A percentile compares a stretch with the other conserved stretches of the same genome.
phyloP scores from a whole-genome alignment of 2,113 vertebrate genomes.

The Myiozetetes cayanensis region DNA sequence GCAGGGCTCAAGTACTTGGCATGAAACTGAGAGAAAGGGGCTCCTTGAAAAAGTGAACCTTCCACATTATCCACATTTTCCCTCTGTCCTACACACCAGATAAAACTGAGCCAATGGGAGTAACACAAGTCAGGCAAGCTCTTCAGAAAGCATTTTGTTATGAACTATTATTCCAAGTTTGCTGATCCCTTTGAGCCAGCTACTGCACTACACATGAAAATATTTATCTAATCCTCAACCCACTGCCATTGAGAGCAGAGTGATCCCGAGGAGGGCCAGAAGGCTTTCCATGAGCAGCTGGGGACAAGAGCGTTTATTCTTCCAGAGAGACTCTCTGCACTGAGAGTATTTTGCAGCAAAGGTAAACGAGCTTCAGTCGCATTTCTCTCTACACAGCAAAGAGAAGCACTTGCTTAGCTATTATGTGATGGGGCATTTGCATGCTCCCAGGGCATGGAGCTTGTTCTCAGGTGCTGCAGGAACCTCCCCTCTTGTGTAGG shows the following conservation, averaged over 20 bases:
- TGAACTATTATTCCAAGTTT: slow-evolving; percentile 37
- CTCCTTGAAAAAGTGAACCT: slow-evolving; percentile 16
- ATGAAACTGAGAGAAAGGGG: background rate
- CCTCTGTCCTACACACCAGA: background rate
- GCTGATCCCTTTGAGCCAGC: slow-evolving; percentile 44
- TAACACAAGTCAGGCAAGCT: background rate
- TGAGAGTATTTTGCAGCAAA: background rate
- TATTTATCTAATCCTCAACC: slow-evolving; percentile 39
- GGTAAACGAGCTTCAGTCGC: background rate
- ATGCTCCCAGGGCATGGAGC: rapidly evolving
- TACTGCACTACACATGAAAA: slow-evolving; percentile 40
- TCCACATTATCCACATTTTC: background rate
- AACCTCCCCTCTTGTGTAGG: background rate
- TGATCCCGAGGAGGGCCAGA: background rate
- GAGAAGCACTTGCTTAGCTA: background rate
- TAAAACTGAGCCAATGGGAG: background rate
- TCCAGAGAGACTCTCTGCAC: background rate
- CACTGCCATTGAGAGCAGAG: slow-evolving; percentile 4
- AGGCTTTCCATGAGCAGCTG: background rate
- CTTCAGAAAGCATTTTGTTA: slow-evolving; percentile 33
- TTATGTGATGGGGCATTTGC: background rate
- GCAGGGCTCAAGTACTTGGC: slow-evolving; percentile 17
- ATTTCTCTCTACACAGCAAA: background rate
- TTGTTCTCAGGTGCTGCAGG: background rate
- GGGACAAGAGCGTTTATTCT: background rate